These are phyloP conservation scores for Musca vetustissima DNA, from an alignment of 1,140 invertebrate genomes.

Conservation along the genomic window DNA sequence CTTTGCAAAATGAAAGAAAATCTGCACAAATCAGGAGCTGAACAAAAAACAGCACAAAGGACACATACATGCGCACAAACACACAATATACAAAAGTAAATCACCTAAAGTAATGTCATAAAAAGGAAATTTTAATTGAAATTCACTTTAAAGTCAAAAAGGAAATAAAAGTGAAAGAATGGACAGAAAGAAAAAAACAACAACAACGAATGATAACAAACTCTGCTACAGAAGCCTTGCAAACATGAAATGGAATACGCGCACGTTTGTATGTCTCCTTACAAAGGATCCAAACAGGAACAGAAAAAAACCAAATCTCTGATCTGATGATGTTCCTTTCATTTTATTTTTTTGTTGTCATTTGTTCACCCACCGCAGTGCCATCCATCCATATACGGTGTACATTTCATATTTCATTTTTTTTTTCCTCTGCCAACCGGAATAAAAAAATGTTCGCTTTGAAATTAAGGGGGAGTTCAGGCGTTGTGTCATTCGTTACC, in stretches of 20 bases:
- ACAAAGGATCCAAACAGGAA: neutral
- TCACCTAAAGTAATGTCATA: slow-evolving; percentile 18
- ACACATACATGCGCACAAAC: neutral
- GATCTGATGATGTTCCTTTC: slow-evolving; percentile 3
- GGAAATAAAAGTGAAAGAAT: neutral
- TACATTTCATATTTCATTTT: slow-evolving; percentile 17
- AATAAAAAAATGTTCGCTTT: neutral
- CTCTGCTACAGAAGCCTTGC: no score
- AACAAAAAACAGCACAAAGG: neutral
- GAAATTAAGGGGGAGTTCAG: neutral
- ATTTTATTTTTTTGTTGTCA: neutral
- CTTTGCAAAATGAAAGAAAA: neutral
- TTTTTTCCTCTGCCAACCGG: slow-evolving; percentile 10
- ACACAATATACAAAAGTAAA: slow-evolving; percentile 14
- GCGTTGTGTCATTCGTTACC: no score
- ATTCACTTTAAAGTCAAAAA: slow-evolving; percentile 17
- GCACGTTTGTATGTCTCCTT: neutral
- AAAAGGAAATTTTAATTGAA: slow-evolving; percentile 17
- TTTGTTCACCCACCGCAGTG: neutral
- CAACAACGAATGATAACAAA: no score
- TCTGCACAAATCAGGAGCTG: neutral
- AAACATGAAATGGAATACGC: slow-evolving; percentile 4
- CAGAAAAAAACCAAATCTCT: slow-evolving; percentile 1
- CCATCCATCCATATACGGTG: neutral
- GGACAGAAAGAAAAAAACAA: no score